Base-by-base conservation (phyloP, 2,888 invertebrate genomes). In the Malachius bipustulatus region DNA sequence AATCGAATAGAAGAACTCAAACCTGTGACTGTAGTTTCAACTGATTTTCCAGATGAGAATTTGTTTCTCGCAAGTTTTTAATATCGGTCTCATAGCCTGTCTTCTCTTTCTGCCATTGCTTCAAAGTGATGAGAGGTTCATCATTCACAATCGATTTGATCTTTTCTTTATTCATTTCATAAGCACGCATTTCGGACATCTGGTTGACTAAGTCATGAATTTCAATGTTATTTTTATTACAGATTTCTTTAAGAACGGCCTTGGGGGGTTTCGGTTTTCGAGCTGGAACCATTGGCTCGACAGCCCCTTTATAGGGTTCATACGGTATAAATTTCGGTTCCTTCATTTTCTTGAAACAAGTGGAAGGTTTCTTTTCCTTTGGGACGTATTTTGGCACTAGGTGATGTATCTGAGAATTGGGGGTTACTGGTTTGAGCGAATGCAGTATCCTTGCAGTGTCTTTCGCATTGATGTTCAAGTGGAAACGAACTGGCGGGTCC, bases 261-360 rank as follows among this genome's bases (percentile, higher is more conserved):
- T 44, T 63, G 64, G 27, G 35, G 47, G n/a, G 51, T 47, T n/a
- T 4, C 6, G 11, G 11, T 16, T 57, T 54, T 52, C 62, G 64
- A 34, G 48, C 60, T 41, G 77, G 71, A 12, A 77, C 66, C 41
- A 88, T 82, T 4, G 84, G 82, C 53, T 78, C 81, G 0, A 85
- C 80, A 32, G 88, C 87, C 10, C 78, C 85, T 52, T 85, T 77
- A 54, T 88, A 89, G 0, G 89, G 89, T 54, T 90, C 89, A 47
- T 83, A 87, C 0, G 89, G 89, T 19, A 90, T 73, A 59, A 88
- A 89, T 55, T 82, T 87, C 0, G 87, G 84, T 45, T 79, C 78
- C 50, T 71, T 69, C 1, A 63, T 61, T 51, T 76, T 77, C 28
- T 49, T 47, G 8, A 72, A 60, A 32, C 69, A 61, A 41, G 65